Evolutionary conservation across 2,888 invertebrate species (phyloP).

Genomic region (Ypsolopha scabrella): DNA sequence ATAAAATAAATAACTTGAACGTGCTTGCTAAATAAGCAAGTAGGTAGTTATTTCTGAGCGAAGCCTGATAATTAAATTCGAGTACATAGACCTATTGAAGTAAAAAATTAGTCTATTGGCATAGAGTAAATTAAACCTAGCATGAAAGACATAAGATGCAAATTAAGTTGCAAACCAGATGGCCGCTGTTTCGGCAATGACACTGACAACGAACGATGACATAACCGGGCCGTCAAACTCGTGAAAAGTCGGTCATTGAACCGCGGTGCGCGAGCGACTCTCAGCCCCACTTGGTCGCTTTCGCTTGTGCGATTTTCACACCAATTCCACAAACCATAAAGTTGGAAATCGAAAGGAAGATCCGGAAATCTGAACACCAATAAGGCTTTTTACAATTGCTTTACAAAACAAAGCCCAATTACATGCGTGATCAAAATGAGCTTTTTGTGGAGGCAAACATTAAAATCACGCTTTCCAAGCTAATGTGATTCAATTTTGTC

Average conservation of each 20-base stretch:
- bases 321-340: conserved; percentile 40
- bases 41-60: no score
- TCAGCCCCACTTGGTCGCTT: conserved; percentile 42
- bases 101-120: conserved; percentile 6
- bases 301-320: conserved; percentile 54
- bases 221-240: conserved; percentile 70
- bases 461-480: no score
- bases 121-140: conserved; percentile 37
- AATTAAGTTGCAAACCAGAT: conserved; percentile 34
- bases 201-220: conserved; percentile 68
- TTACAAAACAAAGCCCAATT: conserved; percentile 2
- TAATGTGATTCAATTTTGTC: no score
- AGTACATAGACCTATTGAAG: conserved; percentile 1
- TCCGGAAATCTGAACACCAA: not conserved
- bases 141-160: conserved; percentile 34
- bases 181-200: conserved; percentile 63
- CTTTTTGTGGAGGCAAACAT: not conserved
- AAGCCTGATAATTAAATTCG: not conserved
- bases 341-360: conserved; percentile 28
- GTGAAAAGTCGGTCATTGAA: conserved; percentile 71
- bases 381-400: not conserved
- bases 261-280: conserved; percentile 38
- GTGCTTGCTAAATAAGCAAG: not conserved
- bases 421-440: conserved; percentile 1
- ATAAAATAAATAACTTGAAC: no score